These are phyloP conservation scores for Callithrix jacchus DNA, from an alignment of 2,113 vertebrate species.

Conservation along the genomic window DNA sequence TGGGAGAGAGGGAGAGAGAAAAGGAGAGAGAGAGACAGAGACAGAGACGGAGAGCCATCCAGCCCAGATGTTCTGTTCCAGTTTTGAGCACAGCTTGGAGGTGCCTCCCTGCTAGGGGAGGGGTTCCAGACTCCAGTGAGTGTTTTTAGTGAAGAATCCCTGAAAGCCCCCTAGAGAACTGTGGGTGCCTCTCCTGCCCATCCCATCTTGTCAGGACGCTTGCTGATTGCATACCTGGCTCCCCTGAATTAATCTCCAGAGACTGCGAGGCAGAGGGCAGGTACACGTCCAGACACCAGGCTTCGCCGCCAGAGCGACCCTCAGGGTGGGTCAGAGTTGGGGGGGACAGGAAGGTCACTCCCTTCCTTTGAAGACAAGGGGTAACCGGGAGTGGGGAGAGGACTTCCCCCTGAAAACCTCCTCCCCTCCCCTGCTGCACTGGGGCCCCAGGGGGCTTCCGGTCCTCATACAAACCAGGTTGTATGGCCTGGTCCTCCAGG, in stretches of 20 bases:
- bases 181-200: background rate
- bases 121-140: background rate
- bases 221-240: background rate
- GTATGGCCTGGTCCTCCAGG: background rate
- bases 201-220: fast-evolving
- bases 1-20: no score
- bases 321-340: fast-evolving
- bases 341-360: fast-evolving
- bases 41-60: background rate
- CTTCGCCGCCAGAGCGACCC: background rate
- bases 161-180: fast-evolving
- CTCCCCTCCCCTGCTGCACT: background rate
- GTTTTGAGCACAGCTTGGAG: background rate
- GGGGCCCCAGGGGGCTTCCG: background rate
- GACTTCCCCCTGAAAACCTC: background rate
- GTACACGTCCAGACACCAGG: background rate
- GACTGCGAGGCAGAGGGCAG: background rate
- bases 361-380: background rate
- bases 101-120: background rate
- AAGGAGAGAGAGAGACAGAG: background rate
- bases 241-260: background rate
- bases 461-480: background rate
- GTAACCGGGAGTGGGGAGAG: background rate
- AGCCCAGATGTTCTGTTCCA: fast-evolving
- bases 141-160: background rate